phyloP scores from a whole-genome alignment of 1,140 invertebrate genomes.

The Drosophila repletoides region DNA sequence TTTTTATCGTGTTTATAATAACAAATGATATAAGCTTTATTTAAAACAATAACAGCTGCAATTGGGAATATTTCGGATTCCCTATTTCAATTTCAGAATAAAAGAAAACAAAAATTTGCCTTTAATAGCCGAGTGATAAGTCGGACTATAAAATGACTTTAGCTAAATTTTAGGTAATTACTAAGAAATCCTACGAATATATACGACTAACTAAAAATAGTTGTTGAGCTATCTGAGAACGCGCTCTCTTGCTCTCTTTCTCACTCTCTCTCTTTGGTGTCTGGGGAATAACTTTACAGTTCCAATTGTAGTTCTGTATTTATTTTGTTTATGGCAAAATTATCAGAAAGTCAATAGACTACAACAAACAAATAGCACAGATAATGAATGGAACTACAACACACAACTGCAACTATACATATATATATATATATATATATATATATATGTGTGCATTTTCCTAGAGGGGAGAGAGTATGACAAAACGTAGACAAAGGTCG shows the following conservation, averaged over 20 bases:
- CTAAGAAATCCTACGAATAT: neutral
- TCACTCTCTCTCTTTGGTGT: no score
- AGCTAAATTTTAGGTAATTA: slow-evolving; percentile 6
- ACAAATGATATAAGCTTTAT: neutral
- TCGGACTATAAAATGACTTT: no score
- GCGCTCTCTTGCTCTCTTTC: no score
- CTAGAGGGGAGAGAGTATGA: neutral
- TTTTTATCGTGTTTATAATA: no score
- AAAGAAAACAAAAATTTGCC: no score
- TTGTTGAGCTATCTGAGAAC: neutral
- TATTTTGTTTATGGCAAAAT: slow-evolving; percentile 38
- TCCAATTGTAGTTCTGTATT: slow-evolving; percentile 2
- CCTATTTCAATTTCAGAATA: no score
- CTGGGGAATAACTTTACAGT: slow-evolving; percentile 5
- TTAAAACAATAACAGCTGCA: no score
- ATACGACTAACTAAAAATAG: neutral
- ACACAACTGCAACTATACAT: slow-evolving; percentile 22
- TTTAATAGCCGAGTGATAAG: no score
- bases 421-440: no score
- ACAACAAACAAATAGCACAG: slow-evolving; percentile 60
- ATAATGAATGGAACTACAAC: slow-evolving; percentile 45
- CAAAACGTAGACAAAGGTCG: slow-evolving; percentile 43
- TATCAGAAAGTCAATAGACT: slow-evolving; percentile 66
- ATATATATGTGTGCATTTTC: no score
- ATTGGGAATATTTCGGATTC: no score